A percentile compares a stretch with the other conserved stretches of the same genome.
Evolutionary conservation across 2,888 invertebrate genomes (phyloP).

Genomic region (Acrocyrtus sp.): DNA sequence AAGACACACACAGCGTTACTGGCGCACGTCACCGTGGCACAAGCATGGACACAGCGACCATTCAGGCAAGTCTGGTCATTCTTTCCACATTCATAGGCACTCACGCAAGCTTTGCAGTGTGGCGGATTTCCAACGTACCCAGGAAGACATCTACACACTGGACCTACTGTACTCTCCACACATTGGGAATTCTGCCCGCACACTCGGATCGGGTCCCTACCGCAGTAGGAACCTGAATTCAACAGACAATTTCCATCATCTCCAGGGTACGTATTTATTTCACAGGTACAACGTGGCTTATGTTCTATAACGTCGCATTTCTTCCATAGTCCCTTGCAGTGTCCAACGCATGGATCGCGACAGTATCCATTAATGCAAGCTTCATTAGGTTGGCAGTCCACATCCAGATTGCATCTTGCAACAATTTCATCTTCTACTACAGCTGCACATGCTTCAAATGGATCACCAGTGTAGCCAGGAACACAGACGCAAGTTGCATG

Average conservation of each 20-base stretch:
- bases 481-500: constrained; percentile 61
- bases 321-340: constrained; percentile 61
- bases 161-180: constrained; percentile 62
- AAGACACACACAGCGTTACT: constrained; percentile 62
- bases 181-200: constrained; percentile 63
- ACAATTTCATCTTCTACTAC: constrained; percentile 63
- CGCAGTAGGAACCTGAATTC: constrained; percentile 62
- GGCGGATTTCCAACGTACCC: constrained; percentile 61
- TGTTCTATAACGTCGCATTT: constrained; percentile 62
- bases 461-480: constrained; percentile 62
- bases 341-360: constrained; percentile 62
- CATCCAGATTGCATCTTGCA: constrained; percentile 62
- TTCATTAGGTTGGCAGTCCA: constrained; percentile 60
- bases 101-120: constrained; percentile 62
- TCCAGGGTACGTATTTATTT: constrained; percentile 62
- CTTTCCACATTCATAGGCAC: constrained; percentile 61
- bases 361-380: constrained; percentile 62
- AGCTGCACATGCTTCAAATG: constrained; percentile 62
- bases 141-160: constrained; percentile 50
- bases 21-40: constrained; percentile 61
- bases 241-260: constrained; percentile 62
- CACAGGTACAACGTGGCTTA: constrained; percentile 61
- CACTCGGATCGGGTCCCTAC: constrained; percentile 61
- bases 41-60: constrained; percentile 62
- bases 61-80: constrained; percentile 63